Conservation (phyloP, 2,888 invertebrate species). For the Sycophila texana region DNA sequence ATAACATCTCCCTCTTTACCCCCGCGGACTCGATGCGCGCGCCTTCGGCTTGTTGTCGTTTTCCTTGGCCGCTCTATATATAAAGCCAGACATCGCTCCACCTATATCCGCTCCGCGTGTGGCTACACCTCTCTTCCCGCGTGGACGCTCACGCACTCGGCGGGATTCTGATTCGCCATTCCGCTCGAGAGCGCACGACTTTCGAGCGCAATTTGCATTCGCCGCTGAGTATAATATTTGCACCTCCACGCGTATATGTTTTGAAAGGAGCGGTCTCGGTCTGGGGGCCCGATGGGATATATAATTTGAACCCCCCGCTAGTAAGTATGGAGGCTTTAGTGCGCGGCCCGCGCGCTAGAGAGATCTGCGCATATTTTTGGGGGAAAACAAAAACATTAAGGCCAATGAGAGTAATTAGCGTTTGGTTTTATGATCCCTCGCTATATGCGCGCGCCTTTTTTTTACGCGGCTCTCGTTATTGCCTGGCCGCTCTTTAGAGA, state of each 20-base stretch:
- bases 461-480: slow-evolving; percentile 4
- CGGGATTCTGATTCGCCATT: slow-evolving; percentile 20
- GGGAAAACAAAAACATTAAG: slow-evolving; percentile 47
- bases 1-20: slow-evolving; percentile 60
- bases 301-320: slow-evolving; percentile 32
- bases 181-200: slow-evolving; percentile 28
- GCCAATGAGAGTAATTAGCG: slow-evolving; percentile 51
- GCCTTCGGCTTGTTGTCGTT: slow-evolving; percentile 52
- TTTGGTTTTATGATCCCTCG: slow-evolving; percentile 39
- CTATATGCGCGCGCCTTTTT: background rate
- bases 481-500: background rate
- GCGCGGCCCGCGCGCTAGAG: slow-evolving; percentile 1
- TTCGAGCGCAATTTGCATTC: slow-evolving; percentile 38
- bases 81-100: background rate
- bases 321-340: slow-evolving; percentile 34
- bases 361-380: slow-evolving; percentile 39
- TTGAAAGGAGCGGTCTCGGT: slow-evolving; percentile 3
- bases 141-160: slow-evolving; percentile 5
- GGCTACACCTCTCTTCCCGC: background rate
- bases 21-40: slow-evolving; percentile 27
- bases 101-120: slow-evolving; percentile 2
- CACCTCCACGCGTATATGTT: slow-evolving; percentile 41
- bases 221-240: slow-evolving; percentile 42
- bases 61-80: slow-evolving; percentile 21
- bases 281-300: slow-evolving; percentile 21